A percentile compares a stretch with the other conserved stretches of the same genome.
Conservation (phyloP, 2,113 vertebrate species). For the Ophthalmolycus amberensis region DNA sequence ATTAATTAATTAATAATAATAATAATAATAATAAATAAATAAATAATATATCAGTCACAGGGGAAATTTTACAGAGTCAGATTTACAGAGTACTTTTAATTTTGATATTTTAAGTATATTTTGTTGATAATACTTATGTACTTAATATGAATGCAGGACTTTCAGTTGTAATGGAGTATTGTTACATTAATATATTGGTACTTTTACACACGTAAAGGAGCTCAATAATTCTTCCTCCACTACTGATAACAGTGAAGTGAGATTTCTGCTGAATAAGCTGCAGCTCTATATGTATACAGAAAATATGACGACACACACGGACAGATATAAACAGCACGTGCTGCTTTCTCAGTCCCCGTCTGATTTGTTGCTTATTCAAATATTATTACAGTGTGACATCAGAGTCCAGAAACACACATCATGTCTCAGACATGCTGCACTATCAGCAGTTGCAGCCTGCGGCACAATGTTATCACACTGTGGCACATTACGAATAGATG, state of each 20-base stretch:
- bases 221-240: background rate
- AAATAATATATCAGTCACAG: background rate
- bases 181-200: background rate
- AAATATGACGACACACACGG: background rate
- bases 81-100: background rate
- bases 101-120: background rate
- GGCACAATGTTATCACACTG: constrained; percentile 48
- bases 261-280: constrained; percentile 1
- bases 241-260: constrained; percentile 1
- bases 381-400: constrained; percentile 66
- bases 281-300: constrained; percentile 1
- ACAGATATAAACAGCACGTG: constrained; percentile 9
- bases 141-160: background rate
- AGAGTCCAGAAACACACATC: constrained; percentile 44
- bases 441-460: constrained; percentile 50
- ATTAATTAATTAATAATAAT: background rate
- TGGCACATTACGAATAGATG: constrained; percentile 30
- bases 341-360: constrained; percentile 4
- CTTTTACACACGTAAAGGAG: background rate
- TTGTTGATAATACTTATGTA: background rate
- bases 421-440: constrained; percentile 43
- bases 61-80: no score
- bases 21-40: background rate
- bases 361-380: constrained; percentile 56
- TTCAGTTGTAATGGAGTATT: background rate